Evolutionary conservation across 2,113 vertebrate species (phyloP), one percentile per base, ranked within the genome.

Genomic region (Gopherus evgoodei): DNA sequence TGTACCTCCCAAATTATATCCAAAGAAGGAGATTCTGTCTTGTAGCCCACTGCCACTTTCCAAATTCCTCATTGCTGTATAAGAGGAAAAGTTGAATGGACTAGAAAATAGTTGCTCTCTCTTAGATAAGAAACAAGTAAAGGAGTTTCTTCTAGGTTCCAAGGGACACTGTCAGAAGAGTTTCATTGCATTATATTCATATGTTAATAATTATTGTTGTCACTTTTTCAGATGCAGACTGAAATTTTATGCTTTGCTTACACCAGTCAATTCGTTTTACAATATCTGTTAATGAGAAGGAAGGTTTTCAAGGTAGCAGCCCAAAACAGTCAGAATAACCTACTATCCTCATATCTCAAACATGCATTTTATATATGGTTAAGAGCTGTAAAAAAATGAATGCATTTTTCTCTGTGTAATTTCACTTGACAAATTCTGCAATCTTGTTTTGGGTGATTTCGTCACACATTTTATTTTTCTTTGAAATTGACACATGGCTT

Each of bases 221-320:
- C 56, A 83, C 90, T 94, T 11, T 91, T 94, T 50, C 87, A 93
- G 85, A 38, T 92, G 83, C 76, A 93, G 75, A 91, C 88, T 16
- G 78, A 27, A 90, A 47, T 47, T 57, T 0, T 11, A 59, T 12
- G 50, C n/a, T 89, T 91, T 83, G 49, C 57, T 86, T 25, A 81
- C 44, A 27, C 19, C 1, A 0, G 3, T 81, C 49, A 81, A n/a
- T 78, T 86, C 19, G 5, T 53, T 76, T 78, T 78, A 78, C 27
- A 78, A 2, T 47, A 3, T 19, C 78, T 92, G 38, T 76, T 89
- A 38, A 42, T 84, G 42, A 90, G 8, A 10, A 80, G 35, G 87
- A 79, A 89, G 42, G 6, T 1, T 29, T 87, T 57, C 11, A 59
- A 93, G 88, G 86, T 25, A 84, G 16, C 3, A 1, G 2, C 5